Percentiles rank a stretch among this genome's conserved stretches.
Evolutionary conservation across 2,113 vertebrate species (phyloP).

Genomic region (Tretioscincus oriximinensis): DNA sequence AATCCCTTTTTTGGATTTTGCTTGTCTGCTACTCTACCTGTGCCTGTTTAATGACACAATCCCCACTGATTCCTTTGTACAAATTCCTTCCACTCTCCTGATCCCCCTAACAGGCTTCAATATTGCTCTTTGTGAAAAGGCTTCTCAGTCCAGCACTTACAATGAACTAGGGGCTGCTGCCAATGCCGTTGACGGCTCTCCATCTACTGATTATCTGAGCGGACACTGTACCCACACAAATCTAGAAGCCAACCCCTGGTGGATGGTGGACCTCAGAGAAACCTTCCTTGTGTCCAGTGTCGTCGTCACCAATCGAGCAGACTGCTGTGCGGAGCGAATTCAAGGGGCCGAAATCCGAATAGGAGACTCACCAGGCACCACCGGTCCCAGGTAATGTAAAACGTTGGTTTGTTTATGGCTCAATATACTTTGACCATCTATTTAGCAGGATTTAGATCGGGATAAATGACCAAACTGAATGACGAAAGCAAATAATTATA

Average conservation of each 20-base stretch:
- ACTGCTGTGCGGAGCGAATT: conserved; percentile 18
- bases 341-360: conserved; percentile 40
- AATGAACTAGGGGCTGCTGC: not conserved
- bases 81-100: too few species aligned
- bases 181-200: conserved; percentile 40
- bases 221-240: conserved; percentile 32
- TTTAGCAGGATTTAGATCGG: too few species aligned
- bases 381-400: not conserved
- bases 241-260: not conserved
- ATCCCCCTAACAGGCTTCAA: not conserved
- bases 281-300: not conserved
- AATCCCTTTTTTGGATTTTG: too few species aligned
- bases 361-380: not conserved
- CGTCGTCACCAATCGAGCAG: conserved; percentile 1
- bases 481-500: too few species aligned
- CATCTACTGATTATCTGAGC: not conserved
- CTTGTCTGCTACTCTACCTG: too few species aligned
- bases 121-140: conserved; percentile 12
- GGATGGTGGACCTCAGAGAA: conserved; percentile 10
- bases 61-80: too few species aligned
- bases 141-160: conserved; percentile 34
- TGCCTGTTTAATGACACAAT: too few species aligned
- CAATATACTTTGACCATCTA: too few species aligned
- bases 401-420: too few species aligned
- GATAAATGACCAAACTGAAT: too few species aligned